These are phyloP conservation scores for Hyposmocoma kahamanoa DNA, from an alignment of 1,140 invertebrate genomes.

Conservation along the genomic window DNA sequence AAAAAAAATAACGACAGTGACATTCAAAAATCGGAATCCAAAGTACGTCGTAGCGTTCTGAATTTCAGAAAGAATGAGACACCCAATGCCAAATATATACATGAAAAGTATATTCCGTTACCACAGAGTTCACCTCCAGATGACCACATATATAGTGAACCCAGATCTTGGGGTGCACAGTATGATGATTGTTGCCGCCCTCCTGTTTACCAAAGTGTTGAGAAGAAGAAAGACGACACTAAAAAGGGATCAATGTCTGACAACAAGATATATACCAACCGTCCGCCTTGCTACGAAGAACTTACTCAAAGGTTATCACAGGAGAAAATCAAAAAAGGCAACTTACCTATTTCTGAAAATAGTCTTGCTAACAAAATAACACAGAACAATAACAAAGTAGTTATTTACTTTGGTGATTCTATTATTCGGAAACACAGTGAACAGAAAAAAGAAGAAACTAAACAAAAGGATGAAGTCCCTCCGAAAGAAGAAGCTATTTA, in stretches of 20 bases:
- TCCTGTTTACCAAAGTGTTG: constrained; percentile 58
- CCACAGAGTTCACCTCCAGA: constrained; percentile 43
- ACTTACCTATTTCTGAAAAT: constrained; percentile 27
- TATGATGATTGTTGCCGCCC: constrained; percentile 53
- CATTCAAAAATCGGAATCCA: constrained; percentile 49
- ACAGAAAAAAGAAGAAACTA: constrained; percentile 48
- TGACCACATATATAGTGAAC: constrained; percentile 62
- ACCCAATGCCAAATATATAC: constrained; percentile 49
- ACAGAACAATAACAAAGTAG: constrained; percentile 77
- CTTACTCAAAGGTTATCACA: constrained; percentile 54
- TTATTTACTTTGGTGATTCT: constrained; percentile 82
- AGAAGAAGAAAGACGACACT: constrained; percentile 56
- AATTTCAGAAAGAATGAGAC: constrained; percentile 61
- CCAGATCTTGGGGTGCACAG: constrained; percentile 47
- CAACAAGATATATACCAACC: constrained; percentile 58
- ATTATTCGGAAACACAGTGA: constrained; percentile 71
- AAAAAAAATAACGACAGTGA: constrained; percentile 55
- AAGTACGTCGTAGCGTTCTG: constrained; percentile 48
- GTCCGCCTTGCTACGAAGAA: constrained; percentile 66
- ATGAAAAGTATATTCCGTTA: constrained; percentile 68
- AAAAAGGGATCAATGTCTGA: constrained; percentile 41
- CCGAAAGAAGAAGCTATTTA: constrained; percentile 66
- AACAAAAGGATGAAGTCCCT: constrained; percentile 27
- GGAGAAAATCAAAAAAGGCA: constrained; percentile 49
- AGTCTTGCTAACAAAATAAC: constrained; percentile 61